Conservation (phyloP, 2,113 vertebrate genomes). For the Speoplatyrhinus poulsoni region DNA sequence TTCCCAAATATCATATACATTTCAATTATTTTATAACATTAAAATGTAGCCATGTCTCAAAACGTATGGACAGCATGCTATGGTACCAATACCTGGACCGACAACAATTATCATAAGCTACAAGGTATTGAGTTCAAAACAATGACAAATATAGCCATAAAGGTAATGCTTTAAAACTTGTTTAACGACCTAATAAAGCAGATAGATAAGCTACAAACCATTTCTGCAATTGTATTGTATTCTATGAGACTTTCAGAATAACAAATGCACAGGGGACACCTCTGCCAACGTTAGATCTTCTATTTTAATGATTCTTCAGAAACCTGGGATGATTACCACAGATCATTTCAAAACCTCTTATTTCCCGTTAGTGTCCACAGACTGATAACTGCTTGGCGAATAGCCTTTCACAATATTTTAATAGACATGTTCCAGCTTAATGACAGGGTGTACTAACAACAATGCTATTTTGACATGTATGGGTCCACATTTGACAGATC, state of each 20-base stretch:
- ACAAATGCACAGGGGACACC: too few species aligned
- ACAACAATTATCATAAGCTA: background rate
- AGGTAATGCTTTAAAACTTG: too few species aligned
- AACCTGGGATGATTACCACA: background rate
- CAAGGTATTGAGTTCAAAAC: background rate
- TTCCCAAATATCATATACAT: too few species aligned
- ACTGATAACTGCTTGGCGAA: background rate
- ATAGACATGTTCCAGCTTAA: background rate
- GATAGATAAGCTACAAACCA: too few species aligned
- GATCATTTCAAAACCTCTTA: slow-evolving; percentile 19
- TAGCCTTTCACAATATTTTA: background rate
- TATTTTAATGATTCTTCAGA: background rate
- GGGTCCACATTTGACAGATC: slow-evolving; percentile 69
- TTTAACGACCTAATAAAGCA: too few species aligned
- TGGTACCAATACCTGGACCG: background rate
- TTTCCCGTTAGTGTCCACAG: background rate
- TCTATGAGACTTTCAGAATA: too few species aligned
- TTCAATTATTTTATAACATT: too few species aligned
- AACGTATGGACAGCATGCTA: too few species aligned
- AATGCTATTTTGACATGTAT: slow-evolving; percentile 43
- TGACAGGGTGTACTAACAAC: background rate
- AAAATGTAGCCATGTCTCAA: too few species aligned
- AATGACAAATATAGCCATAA: too few species aligned
- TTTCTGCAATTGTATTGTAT: too few species aligned
- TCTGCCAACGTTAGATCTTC: background rate